Percentiles rank a stretch among this genome's conserved stretches.
Evolutionary conservation across 2,888 invertebrate genomes (phyloP).

Genomic region (Lasius platythorax): DNA sequence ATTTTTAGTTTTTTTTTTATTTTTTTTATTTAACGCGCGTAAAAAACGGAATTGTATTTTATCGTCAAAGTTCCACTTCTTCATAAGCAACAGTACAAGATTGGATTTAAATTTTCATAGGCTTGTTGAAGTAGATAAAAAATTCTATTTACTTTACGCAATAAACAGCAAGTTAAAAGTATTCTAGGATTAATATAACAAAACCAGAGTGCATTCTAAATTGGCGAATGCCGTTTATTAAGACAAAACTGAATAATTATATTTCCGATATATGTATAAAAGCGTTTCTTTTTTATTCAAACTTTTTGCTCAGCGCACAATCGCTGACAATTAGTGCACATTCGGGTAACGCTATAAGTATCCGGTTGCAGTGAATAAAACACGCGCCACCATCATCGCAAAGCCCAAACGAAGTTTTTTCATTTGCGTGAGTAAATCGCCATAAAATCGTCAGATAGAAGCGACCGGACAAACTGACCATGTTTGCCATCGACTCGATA

Average conservation of each 20-base stretch:
- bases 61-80: background rate
- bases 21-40: background rate
- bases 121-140: background rate
- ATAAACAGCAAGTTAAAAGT: background rate
- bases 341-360: slow-evolving; percentile 11
- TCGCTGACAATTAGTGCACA: slow-evolving; percentile 4
- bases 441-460: slow-evolving; percentile 47
- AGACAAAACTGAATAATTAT: background rate
- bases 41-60: background rate
- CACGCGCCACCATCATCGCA: background rate
- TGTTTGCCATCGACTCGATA: slow-evolving; percentile 53
- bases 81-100: background rate
- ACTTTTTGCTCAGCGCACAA: background rate
- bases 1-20: background rate
- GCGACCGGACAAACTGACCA: slow-evolving; percentile 43
- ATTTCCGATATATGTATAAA: background rate
- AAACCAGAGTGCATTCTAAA: background rate
- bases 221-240: background rate
- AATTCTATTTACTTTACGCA: background rate
- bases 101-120: slow-evolving; percentile 8
- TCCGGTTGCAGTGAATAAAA: background rate
- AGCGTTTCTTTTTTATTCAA: background rate
- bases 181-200: background rate
- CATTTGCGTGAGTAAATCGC: slow-evolving; percentile 49
- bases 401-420: slow-evolving; percentile 43